Conservation (phyloP, 1,140 invertebrate genomes). For the Pseudomyrmex flavicornis region DNA sequence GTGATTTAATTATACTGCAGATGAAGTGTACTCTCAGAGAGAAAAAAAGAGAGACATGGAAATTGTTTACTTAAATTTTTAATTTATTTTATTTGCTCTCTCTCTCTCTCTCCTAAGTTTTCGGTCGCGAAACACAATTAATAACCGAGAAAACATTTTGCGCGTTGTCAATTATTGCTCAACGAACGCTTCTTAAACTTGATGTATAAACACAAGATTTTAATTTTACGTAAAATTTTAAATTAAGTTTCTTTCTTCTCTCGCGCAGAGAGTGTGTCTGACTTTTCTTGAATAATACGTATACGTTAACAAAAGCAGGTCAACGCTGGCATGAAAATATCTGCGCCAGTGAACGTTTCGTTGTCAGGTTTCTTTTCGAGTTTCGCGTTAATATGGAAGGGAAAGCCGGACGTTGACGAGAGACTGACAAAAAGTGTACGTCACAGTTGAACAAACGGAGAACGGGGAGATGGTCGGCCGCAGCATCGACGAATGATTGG, state of each 20-base stretch:
- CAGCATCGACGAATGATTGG: conserved; percentile 42
- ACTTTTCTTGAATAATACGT: not conserved
- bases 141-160: not conserved
- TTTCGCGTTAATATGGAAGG: conserved; percentile 29
- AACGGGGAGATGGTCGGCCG: not conserved
- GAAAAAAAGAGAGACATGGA: not conserved
- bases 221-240: not conserved
- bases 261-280: too few relatives aligned
- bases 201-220: not conserved
- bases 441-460: conserved; percentile 44
- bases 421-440: conserved; percentile 53
- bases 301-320: conserved; percentile 1
- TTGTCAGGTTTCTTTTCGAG: conserved; percentile 7
- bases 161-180: conserved; percentile 2
- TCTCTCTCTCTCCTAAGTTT: too few relatives aligned
- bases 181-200: not conserved
- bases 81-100: conserved; percentile 21
- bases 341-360: not conserved
- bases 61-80: conserved; percentile 18
- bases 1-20: conserved; percentile 38
- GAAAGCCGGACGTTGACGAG: conserved; percentile 19
- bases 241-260: conserved; percentile 9
- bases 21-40: not conserved
- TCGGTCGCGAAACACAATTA: too few relatives aligned
- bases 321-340: not conserved